These are phyloP conservation scores for Zaprionus taronus DNA, from an alignment of 1,140 invertebrate genomes.

Conservation along the genomic window DNA sequence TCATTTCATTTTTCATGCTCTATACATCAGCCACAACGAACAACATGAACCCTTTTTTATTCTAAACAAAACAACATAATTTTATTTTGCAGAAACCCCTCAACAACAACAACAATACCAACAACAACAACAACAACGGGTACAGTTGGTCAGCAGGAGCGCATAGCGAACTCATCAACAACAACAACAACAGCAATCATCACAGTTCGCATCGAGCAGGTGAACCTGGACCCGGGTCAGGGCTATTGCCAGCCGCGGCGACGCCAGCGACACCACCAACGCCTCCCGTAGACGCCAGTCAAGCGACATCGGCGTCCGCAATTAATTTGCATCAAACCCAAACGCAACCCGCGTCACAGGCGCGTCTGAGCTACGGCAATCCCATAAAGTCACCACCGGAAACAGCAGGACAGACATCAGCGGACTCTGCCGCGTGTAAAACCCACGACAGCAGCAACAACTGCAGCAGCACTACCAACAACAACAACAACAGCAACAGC, in stretches of 20 bases:
- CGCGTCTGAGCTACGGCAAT: constrained; percentile 70
- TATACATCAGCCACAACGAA: constrained; percentile 44
- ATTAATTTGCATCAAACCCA: constrained; percentile 78
- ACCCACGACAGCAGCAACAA: constrained; percentile 49
- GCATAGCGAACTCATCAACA: constrained; percentile 52
- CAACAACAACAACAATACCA: constrained; percentile 49
- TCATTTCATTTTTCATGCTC: constrained; percentile 60
- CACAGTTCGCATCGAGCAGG: constrained; percentile 30
- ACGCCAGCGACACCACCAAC: constrained; percentile 42
- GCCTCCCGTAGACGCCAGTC: constrained; percentile 44
- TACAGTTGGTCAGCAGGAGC: constrained; percentile 62
- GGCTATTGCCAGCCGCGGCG: constrained; percentile 31
- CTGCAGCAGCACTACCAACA: constrained; percentile 30
- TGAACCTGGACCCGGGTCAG: constrained; percentile 27
- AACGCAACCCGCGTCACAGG: constrained; percentile 65
- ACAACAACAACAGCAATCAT: constrained; percentile 51
- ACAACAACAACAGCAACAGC: constrained; percentile 36
- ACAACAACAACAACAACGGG: constrained; percentile 47
- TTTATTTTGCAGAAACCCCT: constrained; percentile 70
- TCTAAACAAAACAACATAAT: constrained; percentile 42
- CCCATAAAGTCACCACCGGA: constrained; percentile 77
- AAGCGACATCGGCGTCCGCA: constrained; percentile 62
- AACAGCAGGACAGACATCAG: constrained; percentile 48
- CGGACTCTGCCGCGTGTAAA: constrained; percentile 64
- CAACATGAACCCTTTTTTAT: constrained; percentile 55